Conservation (phyloP, 2,113 vertebrate species). For the Pterocles orientalis region DNA sequence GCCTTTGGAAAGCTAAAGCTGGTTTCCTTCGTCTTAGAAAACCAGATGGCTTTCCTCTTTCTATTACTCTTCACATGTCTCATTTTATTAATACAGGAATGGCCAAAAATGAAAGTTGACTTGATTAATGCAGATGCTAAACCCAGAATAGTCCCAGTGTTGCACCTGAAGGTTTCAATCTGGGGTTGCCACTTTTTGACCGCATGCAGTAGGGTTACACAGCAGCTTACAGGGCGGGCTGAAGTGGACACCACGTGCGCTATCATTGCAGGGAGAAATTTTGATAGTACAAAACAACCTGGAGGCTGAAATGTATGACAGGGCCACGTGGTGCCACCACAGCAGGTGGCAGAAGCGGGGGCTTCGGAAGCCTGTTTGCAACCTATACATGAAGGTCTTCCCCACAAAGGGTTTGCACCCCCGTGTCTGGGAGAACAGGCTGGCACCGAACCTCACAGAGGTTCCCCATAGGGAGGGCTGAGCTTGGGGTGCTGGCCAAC, state of each 20-base stretch:
- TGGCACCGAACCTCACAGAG: too few relatives aligned
- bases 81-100: neutral
- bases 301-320: neutral
- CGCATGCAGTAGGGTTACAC: accelerated
- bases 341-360: neutral
- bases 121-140: neutral
- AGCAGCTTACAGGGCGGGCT: accelerated
- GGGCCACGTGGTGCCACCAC: too few relatives aligned
- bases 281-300: neutral
- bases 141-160: neutral
- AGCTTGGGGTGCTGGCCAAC: neutral
- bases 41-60: too few relatives aligned
- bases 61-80: neutral
- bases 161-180: neutral
- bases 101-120: neutral
- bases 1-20: neutral
- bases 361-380: neutral
- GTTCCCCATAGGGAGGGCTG: neutral
- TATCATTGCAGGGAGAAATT: neutral
- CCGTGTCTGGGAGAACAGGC: accelerated
- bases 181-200: neutral
- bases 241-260: accelerated
- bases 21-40: neutral
- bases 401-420: neutral
- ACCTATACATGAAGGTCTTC: neutral